Evolutionary conservation across 2,888 invertebrate species (phyloP).

Genomic region (Caenorhabditis auriculariae): DNA sequence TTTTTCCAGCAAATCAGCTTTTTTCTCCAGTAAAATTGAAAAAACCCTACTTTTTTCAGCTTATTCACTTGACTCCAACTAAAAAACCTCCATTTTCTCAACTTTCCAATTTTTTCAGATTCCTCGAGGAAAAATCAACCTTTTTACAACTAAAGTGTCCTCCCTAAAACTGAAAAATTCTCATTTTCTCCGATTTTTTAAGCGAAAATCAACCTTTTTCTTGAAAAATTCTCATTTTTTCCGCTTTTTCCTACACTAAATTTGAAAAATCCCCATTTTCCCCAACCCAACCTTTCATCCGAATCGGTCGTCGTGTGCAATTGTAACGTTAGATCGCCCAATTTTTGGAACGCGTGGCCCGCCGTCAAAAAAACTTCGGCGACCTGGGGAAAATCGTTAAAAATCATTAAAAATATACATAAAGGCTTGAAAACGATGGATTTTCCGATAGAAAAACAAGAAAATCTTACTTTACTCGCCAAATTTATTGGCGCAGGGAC

Average conservation of each 20-base stretch:
- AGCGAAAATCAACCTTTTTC: not conserved
- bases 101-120: no score
- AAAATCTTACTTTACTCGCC: conserved; percentile 26
- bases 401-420: not conserved
- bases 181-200: not conserved
- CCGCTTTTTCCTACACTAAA: not conserved
- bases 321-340: conserved; percentile 56
- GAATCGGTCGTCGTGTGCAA: conserved; percentile 39
- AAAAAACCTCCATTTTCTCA: no score
- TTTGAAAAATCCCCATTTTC: not conserved
- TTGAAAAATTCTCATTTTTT: not conserved
- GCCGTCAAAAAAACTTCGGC: conserved; percentile 60
- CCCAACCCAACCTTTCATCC: conserved; percentile 29
- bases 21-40: no score
- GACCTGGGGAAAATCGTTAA: conserved; percentile 25
- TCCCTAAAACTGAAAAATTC: no score
- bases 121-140: no score
- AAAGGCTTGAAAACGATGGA: not conserved
- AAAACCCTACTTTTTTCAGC: no score
- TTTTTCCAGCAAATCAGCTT: no score
- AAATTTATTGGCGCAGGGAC: conserved; percentile 36
- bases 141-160: not conserved
- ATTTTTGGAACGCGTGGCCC: conserved; percentile 57
- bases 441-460: not conserved
- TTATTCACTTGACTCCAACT: no score